Conservation (phyloP, 2,113 vertebrate species). For the Siniperca chuatsi region DNA sequence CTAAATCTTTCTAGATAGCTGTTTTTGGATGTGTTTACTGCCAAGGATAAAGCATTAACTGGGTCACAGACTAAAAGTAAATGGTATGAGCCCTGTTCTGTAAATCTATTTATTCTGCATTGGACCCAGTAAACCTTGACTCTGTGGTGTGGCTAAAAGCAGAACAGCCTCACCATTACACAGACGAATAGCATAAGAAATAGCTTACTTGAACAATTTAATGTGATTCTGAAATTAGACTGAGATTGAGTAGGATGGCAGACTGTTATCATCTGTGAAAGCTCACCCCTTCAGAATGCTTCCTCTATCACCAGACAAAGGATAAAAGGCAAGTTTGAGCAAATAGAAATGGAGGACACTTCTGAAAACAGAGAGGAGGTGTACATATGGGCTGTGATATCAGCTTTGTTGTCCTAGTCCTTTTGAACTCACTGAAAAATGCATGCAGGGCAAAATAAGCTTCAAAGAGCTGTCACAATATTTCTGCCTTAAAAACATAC, state of each 20-base stretch:
- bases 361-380: constrained; percentile 37
- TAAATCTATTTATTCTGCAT: constrained; percentile 42
- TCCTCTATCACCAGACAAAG: constrained; percentile 35
- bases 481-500: constrained; percentile 12
- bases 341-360: constrained; percentile 32
- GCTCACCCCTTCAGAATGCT: constrained; percentile 8
- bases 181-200: background rate
- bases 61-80: constrained; percentile 31
- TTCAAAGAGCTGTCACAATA: constrained; percentile 66
- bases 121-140: constrained; percentile 20
- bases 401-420: constrained; percentile 66
- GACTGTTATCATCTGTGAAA: background rate
- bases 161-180: background rate
- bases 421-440: constrained; percentile 73
- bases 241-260: constrained; percentile 30
- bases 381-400: constrained; percentile 45
- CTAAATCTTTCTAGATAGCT: constrained; percentile 39
- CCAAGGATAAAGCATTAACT: constrained; percentile 38
- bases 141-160: constrained; percentile 25
- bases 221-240: constrained; percentile 28
- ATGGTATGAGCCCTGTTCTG: background rate
- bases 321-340: constrained; percentile 54
- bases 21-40: constrained; percentile 10
- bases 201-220: constrained; percentile 8
- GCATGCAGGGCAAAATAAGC: constrained; percentile 47